Evolutionary conservation across 2,797 vertebrate genomes (phyloP).

Genomic region (Cheirogaleus major): DNA sequence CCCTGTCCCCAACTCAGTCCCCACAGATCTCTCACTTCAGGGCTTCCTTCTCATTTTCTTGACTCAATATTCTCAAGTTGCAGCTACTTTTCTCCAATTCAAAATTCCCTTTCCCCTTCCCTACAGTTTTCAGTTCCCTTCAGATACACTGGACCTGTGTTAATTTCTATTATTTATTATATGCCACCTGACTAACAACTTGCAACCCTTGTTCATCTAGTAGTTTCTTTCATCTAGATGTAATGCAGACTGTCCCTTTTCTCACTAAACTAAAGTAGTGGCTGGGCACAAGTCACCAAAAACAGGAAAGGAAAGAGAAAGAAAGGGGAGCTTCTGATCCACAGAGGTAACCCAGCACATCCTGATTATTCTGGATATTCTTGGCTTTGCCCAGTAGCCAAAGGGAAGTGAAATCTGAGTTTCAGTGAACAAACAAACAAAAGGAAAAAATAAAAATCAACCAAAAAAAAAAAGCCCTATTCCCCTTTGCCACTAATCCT

Average conservation of each 20-base stretch:
- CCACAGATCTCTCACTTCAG: neutral
- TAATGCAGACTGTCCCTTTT: neutral
- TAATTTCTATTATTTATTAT: conserved; percentile 34
- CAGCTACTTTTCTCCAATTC: neutral
- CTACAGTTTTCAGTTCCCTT: neutral
- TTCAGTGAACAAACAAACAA: neutral
- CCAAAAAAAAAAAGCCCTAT: neutral
- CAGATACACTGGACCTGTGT: neutral
- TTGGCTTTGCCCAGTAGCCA: neutral
- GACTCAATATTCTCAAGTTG: neutral
- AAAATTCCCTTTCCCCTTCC: neutral
- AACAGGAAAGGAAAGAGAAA: neutral
- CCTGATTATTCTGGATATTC: neutral
- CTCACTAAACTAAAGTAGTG: conserved; percentile 35
- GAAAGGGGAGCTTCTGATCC: neutral
- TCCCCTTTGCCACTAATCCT: neutral
- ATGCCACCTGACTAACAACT: neutral
- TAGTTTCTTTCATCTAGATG: conserved; percentile 7
- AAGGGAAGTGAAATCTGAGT: neutral
- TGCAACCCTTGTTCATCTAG: neutral
- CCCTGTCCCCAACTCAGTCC: neutral
- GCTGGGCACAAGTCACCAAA: neutral
- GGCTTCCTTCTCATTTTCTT: neutral
- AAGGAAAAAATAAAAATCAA: neutral
- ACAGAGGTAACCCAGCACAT: neutral